Base-by-base conservation (phyloP, 2,797 vertebrate species). In the Coregonus ussuriensis region DNA sequence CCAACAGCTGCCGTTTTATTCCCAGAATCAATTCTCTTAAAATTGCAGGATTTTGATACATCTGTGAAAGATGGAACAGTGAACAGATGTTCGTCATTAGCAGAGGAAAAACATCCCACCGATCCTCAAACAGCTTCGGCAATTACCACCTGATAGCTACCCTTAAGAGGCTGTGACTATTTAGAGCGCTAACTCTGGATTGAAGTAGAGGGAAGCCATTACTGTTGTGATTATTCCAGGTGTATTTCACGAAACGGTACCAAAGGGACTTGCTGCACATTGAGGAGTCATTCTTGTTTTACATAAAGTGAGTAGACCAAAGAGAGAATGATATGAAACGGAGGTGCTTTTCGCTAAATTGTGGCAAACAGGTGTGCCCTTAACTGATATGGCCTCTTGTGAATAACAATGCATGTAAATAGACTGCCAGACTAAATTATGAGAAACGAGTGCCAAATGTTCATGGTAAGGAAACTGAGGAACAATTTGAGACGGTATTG, bases 61-160 rank as follows among this genome's bases (percentile, higher is more conserved):
- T 87, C 86, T 87, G 84, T 83, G 82, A 77, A 77, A 53, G 71
- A 81, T 72, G 78, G 86, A 90, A 82, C 71, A 35, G 66, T 13
- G 52, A 91, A 68, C 91, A 92, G 91, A 93, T 91, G 91, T 79
- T 88, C 62, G 72, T 86, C 81, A 85, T 89, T 90, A 90, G 79
- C 70, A 73, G 33, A 70, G 53, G 82, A 83, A 81, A 85, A 82
- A 77, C 77, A 6, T n/a, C 35, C 81, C 76, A 66, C 71, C 33
- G 5, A 7, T 72, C 74, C 71, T n/a, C 65, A 56, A 74, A 88
- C 79, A 86, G 74, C 79, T 85, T 72, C 67, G 72, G 75, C 71
- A 74, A 77, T 82, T 75, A 80, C 73, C 66, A 70, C 62, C 75
- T 72, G 77, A 82, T 53, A 52, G 79, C 67, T 18, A 74, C 33